Evolutionary conservation across 2,888 invertebrate genomes (phyloP), one percentile per base, ranked within the genome.

Genomic region (Drosophila flavopinicola): DNA sequence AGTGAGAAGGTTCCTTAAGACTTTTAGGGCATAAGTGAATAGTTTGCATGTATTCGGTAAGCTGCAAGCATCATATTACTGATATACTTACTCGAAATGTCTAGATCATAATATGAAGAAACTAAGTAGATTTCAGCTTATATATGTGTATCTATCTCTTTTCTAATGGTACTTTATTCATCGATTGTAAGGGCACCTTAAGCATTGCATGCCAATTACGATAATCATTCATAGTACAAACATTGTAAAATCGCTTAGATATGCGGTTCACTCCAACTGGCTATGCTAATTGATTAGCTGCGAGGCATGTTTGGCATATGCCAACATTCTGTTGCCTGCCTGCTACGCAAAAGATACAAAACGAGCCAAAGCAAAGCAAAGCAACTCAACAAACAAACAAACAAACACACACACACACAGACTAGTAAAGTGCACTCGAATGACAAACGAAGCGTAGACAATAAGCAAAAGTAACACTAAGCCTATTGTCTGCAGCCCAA

Each of bases 401-500:
- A 11, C 20, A 25, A 7, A 27, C 30, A 6, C n/a, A 38, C 24
- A 35, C 53, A 35, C 27, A 15, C 11, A 29, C 29, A 29, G n/a
- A 24, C 0, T 24, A 2, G 6, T n/a, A 38, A 53, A 70, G 23
- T 72, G 68, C 75, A 74, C 85, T 82, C 82, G 66, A 80, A 82
- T 75, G 69, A 66, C 77, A 77, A 80, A 77, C 85, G 85, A 71
- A 87, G 74, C 82, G 66, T 59, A 82, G 85, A 88, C 84, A 85
- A 88, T 87, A 84, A 78, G 88, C 70, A 79, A 84, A 85, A 87
- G 88, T 83, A 84, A 76, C 78, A 85, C 79, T 88, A 87, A 88
- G 85, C 87, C 88, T 76, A 80, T 88, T 88, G 89, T 88, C 80
- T 79, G 74, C 51, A 58, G 67, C 74, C 78, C 71, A 69, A 83